Evolutionary conservation across 2,888 invertebrate species (phyloP), one percentile per base, ranked within the genome.

Genomic region (Lepidochrysops patricia): DNA sequence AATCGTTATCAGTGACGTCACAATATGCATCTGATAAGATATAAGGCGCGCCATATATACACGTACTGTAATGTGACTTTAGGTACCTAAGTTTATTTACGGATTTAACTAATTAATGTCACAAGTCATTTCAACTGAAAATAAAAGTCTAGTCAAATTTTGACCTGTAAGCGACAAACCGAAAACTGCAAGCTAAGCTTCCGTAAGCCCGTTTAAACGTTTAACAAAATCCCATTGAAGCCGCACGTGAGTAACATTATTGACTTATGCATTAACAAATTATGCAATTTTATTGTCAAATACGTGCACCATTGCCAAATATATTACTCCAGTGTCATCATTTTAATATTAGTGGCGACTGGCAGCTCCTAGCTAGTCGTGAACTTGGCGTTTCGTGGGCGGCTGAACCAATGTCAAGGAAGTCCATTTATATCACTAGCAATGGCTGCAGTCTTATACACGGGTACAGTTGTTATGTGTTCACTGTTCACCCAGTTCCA

Each of bases 341-440:
- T 32, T 32, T 32, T 34, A 34, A n/a, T 34, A n/a, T n/a, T 34
- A 7, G n/a, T 34, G 12, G 12, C 12, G 2, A 1, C n/a, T 34
- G 34, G n/a, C 13, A 35, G 13, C 5, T 1, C 9, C 9, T 29
- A 7, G 9, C 6, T 6, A 26, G 2, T 26, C 12, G n/a, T 26
- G 50, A 2, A 50, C 6, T 6, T 26, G 12, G 25, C 13, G 50
- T 50, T n/a, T n/a, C n/a, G 27, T 50, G 26, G 50, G 25, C 26
- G 25, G 26, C 26, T 66, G 62, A 59, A 60, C 64, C 66, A 66
- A 65, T 71, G 68, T 70, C 68, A 66, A 69, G 68, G 67, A 65
- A 29, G 27, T 13, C 26, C 26, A 50, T 50, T 50, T 19, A 43
- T 43, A 43, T 15, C 19, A 15, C 37, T 6, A 15, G 3, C 26